Evolutionary conservation across 2,113 vertebrate species (phyloP), one percentile per base, ranked within the genome.

Genomic region (Bufo gargarizans): DNA sequence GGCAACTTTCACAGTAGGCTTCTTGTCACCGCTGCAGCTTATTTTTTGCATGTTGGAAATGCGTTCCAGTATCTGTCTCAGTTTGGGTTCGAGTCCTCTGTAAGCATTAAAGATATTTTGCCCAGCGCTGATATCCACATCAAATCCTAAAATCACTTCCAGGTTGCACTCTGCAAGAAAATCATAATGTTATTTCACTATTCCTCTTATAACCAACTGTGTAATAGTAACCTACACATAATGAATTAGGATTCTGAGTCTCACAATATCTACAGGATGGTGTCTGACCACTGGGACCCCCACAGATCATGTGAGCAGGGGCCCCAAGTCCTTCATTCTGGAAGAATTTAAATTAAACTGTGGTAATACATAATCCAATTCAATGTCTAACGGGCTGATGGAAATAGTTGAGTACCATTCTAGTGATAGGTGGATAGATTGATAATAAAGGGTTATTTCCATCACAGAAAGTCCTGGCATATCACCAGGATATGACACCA

Each of bases 71-170:
- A 99, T 94, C 0, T 91, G 65, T 0, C 93, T 91, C 47, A 99
- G 91, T 87, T 96, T 96, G 71, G 94, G 93, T 90, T 97, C 96
- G 0, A 99, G 92, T 59, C 91, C 96, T 74, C 93, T 96, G 93
- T 99, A 97, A 82, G 89, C 85, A 72, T 20, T 91, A 91, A 99
- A 98, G 56, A 99, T 93, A 20, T 94, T 97, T 93, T 97, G 96
- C 0, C 92, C 92, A 0, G 91, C 8, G 10, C 76, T 83, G 0
- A 91, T 92, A 0, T 92, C 92, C 67, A 98, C 97, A 65, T 99
- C 98, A 0, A 99, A 99, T 33, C 98, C 98, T 67, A 99, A 92
- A 88, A 99, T 95, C 89, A 99, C 96, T 13, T 99, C 98, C 86
- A 99, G 78, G 43, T 93, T 92, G 33, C 98, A 99, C 0, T 92